A percentile compares a stretch with the other conserved stretches of the same genome.
phyloP scores from a whole-genome alignment of 2,113 vertebrate genomes.

The Acrocephalus kingi region DNA sequence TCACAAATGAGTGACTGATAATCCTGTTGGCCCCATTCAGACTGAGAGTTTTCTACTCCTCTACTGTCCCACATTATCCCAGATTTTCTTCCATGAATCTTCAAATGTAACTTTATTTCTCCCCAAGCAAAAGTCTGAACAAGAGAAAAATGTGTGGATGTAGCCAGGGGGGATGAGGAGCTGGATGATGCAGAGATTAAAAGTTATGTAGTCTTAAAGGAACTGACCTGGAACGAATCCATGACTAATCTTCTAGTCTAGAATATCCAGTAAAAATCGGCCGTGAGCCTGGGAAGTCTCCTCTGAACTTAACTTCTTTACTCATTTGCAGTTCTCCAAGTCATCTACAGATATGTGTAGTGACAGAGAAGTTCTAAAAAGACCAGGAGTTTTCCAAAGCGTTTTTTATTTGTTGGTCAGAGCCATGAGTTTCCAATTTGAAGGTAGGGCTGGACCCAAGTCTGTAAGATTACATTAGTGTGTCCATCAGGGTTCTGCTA shows the following conservation, averaged over 20 bases:
- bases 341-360: neutral
- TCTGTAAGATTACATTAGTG: neutral
- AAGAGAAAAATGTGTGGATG: neutral
- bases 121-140: neutral
- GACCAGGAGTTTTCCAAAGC: neutral
- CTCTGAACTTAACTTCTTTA: neutral
- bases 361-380: neutral
- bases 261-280: neutral
- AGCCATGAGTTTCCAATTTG: neutral
- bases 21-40: neutral
- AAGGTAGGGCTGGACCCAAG: neutral
- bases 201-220: neutral
- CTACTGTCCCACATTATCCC: neutral
- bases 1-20: neutral
- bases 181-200: neutral
- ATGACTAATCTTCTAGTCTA: neutral
- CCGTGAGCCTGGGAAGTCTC: fast-evolving
- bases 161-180: neutral
- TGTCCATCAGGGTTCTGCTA: neutral
- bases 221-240: neutral
- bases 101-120: neutral
- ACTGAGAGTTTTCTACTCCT: neutral
- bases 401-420: neutral
- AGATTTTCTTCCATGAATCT: neutral
- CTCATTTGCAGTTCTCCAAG: neutral